Conservation (phyloP, 2,113 vertebrate species). For the Hylia prasina region DNA sequence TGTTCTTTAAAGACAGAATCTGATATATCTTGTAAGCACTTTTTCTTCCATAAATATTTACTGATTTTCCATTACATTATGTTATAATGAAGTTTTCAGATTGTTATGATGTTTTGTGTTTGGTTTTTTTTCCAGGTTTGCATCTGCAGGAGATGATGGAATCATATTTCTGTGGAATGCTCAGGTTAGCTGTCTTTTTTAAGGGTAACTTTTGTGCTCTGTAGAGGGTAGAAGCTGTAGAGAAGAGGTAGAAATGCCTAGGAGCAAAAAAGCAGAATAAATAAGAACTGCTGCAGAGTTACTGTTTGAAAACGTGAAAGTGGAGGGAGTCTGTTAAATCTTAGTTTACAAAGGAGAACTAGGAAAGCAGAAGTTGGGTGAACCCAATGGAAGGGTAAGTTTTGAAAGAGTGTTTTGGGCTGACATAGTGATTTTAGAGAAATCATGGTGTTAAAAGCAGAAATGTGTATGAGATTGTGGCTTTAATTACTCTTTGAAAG, state of each 20-base stretch:
- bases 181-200: slow-evolving; percentile 74
- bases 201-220: not conserved
- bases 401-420: not conserved
- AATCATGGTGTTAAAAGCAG: not conserved
- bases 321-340: not conserved
- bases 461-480: not conserved
- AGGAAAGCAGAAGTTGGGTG: not conserved
- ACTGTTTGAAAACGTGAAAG: not conserved
- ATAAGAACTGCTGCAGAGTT: not conserved
- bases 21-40: not conserved
- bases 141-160: slow-evolving; percentile 93
- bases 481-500: not conserved
- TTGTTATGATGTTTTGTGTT: not conserved
- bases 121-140: slow-evolving; percentile 77
- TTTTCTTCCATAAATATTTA: not conserved
- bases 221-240: not conserved
- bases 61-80: not conserved
- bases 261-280: not conserved
- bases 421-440: not conserved
- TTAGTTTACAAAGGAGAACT: not conserved
- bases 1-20: not conserved
- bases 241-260: not conserved
- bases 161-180: slow-evolving; percentile 88
- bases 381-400: not conserved
- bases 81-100: not conserved